These are phyloP conservation scores for Anadara kagoshimensis DNA, from an alignment of 1,140 invertebrate species.

Conservation along the genomic window DNA sequence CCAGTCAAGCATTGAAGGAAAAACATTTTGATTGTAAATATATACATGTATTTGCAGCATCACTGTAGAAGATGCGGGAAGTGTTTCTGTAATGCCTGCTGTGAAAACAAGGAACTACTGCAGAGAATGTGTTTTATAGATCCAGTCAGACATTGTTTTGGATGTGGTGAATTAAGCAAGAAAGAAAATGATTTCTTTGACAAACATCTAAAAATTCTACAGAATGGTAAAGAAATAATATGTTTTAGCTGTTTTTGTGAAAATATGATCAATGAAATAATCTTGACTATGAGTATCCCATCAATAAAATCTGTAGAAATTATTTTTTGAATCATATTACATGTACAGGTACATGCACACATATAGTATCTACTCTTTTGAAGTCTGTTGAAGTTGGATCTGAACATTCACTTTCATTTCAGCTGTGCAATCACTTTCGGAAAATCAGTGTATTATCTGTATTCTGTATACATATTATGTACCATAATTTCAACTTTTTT, in stretches of 20 bases:
- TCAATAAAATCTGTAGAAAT: not conserved
- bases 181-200: slow-evolving; percentile 78
- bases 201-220: slow-evolving; percentile 75
- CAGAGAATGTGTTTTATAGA: slow-evolving; percentile 78
- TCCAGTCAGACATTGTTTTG: slow-evolving; percentile 75
- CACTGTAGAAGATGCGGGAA: slow-evolving; percentile 78
- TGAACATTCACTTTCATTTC: too few species aligned
- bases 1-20: too few species aligned
- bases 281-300: not conserved
- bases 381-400: not conserved
- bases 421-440: too few species aligned
- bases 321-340: not conserved
- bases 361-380: not conserved
- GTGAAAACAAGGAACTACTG: slow-evolving; percentile 72
- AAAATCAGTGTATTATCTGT: not conserved
- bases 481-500: slow-evolving; percentile 15
- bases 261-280: not conserved
- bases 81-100: slow-evolving; percentile 76
- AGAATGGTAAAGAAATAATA: slow-evolving; percentile 66
- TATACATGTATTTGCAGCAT: slow-evolving; percentile 69
- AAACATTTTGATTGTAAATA: slow-evolving; percentile 65
- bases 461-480: slow-evolving; percentile 6
- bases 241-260: not conserved
- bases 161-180: slow-evolving; percentile 72
- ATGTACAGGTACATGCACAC: not conserved